Evolutionary conservation across 2,888 invertebrate genomes (phyloP).

Genomic region (Desoria tigrina): DNA sequence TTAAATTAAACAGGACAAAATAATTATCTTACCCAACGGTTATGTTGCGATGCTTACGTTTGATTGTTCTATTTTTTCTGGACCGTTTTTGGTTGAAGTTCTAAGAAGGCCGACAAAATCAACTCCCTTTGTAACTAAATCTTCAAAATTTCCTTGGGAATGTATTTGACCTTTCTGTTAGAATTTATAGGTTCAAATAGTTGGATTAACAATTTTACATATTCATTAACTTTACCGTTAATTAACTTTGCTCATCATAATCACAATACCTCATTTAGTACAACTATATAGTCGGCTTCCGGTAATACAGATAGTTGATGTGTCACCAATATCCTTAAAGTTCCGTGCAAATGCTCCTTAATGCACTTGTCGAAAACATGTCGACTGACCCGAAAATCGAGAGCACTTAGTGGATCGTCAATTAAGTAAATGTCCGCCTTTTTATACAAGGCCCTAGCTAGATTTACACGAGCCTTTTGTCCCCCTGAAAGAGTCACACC

Average conservation of each 20-base stretch:
- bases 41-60: no score
- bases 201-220: neutral
- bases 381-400: conserved; percentile 56
- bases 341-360: conserved; percentile 56
- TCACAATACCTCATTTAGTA: conserved; percentile 37
- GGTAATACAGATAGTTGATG: conserved; percentile 71
- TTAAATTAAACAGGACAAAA: no score
- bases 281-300: conserved; percentile 42
- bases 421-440: conserved; percentile 58
- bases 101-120: conserved; percentile 55
- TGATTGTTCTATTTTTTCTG: no score
- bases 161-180: conserved; percentile 61
- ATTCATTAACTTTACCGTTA: no score
- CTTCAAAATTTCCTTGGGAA: conserved; percentile 65
- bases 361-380: conserved; percentile 56
- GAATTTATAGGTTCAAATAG: neutral
- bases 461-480: conserved; percentile 60
- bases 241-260: no score
- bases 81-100: conserved; percentile 49
- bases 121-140: conserved; percentile 58
- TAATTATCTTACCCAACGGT: no score
- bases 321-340: conserved; percentile 63
- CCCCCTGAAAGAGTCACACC: conserved; percentile 63
- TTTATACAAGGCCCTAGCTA: conserved; percentile 52
- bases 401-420: conserved; percentile 61